phyloP scores from a whole-genome alignment of 2,113 vertebrate species.

The Pongo pygmaeus region DNA sequence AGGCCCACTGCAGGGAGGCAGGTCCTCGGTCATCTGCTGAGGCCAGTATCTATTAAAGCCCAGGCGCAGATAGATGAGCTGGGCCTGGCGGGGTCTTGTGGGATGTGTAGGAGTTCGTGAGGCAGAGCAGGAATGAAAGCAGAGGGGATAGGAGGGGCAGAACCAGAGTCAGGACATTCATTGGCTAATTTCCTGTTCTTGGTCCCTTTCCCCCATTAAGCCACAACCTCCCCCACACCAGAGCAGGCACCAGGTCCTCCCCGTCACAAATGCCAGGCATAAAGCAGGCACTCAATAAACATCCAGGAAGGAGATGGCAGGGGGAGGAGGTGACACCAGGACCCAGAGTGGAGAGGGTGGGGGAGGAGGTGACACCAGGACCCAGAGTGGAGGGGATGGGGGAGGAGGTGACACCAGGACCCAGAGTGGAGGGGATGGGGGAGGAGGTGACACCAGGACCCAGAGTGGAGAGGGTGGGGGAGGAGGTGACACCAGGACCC shows the following conservation, averaged over 20 bases:
- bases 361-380: too few species aligned
- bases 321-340: too few species aligned
- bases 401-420: too few species aligned
- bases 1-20: background rate
- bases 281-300: background rate
- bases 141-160: background rate
- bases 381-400: too few species aligned
- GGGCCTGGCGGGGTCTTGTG: background rate
- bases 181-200: background rate
- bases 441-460: too few species aligned
- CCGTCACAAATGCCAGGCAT: too few species aligned
- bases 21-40: rapidly evolving
- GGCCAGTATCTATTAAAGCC: background rate
- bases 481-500: too few species aligned
- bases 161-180: background rate
- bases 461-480: rapidly evolving
- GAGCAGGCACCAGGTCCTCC: background rate
- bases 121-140: background rate
- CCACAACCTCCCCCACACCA: too few species aligned
- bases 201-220: too few species aligned
- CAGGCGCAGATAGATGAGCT: background rate
- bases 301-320: too few species aligned
- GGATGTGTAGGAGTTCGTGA: background rate
- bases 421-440: rapidly evolving
- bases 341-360: too few species aligned